Conservation (phyloP, 2,888 invertebrate species). For the Diarsia rubi region DNA sequence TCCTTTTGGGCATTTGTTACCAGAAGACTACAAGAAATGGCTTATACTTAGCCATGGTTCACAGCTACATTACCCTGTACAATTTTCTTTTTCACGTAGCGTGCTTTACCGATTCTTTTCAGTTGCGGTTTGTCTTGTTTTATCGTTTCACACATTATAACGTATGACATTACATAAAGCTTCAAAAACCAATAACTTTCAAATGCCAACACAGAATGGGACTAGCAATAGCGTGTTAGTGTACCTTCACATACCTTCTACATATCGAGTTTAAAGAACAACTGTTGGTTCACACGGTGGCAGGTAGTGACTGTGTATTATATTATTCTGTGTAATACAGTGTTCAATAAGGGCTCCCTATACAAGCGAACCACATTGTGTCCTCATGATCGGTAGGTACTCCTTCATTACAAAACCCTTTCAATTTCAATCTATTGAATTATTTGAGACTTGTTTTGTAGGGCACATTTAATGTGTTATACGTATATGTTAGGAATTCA, state of each 20-base stretch:
- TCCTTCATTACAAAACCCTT: conserved; percentile 42
- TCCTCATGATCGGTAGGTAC: conserved; percentile 23
- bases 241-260: conserved; percentile 40
- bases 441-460: conserved; percentile 21
- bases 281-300: conserved; percentile 67
- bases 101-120: not conserved
- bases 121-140: not conserved
- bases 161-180: not conserved
- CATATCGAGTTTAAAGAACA: conserved; percentile 55
- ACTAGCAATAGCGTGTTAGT: conserved; percentile 62
- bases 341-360: conserved; percentile 53
- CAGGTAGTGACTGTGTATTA: conserved; percentile 34
- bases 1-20: not conserved
- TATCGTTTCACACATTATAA: not conserved
- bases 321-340: conserved; percentile 38
- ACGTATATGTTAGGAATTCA: not conserved
- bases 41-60: not conserved
- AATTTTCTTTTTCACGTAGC: not conserved
- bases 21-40: not conserved
- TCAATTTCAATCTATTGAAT: conserved; percentile 44
- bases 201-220: conserved; percentile 53
- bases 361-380: conserved; percentile 39
- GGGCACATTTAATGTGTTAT: not conserved
- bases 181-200: conserved; percentile 39
- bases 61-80: not conserved